Conservation (phyloP, 2,113 vertebrate species). For the Vombatus ursinus region DNA sequence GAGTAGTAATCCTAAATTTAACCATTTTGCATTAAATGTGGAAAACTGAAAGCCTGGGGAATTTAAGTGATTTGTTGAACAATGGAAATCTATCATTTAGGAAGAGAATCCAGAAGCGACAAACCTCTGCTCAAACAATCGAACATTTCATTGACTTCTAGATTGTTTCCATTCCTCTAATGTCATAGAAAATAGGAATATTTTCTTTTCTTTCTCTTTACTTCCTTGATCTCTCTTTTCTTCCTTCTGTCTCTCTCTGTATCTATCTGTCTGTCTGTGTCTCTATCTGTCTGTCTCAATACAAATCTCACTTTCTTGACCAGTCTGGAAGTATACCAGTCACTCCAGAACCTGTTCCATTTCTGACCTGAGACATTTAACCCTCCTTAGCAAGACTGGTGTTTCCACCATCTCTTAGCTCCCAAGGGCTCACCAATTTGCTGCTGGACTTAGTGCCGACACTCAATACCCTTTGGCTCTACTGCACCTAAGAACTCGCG, state of each 20-base stretch:
- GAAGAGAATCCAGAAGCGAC: background rate
- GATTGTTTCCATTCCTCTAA: conserved; percentile 36
- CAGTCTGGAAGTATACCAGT: background rate
- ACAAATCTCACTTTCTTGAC: background rate
- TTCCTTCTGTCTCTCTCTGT: background rate
- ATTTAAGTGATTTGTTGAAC: conserved; percentile 44
- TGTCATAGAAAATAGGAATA: background rate
- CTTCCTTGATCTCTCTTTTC: background rate
- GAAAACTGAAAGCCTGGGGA: conserved; percentile 1
- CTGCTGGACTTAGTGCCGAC: background rate
- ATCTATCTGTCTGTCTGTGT: background rate
- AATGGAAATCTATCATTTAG: conserved; percentile 26
- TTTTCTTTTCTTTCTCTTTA: background rate
- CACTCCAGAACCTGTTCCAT: background rate
- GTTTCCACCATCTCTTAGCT: background rate
- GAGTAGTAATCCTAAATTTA: background rate
- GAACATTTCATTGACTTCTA: conserved; percentile 20
- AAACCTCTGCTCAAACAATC: background rate
- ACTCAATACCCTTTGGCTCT: background rate
- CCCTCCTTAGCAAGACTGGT: background rate
- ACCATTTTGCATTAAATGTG: conserved; percentile 16
- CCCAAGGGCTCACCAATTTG: background rate
- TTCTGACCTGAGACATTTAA: background rate
- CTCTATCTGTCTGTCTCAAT: background rate
- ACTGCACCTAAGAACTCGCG: background rate